Percentiles rank a stretch among this genome's conserved stretches.
Evolutionary conservation across 1,140 invertebrate species (phyloP).

Genomic region (Eriosoma lanigerum): DNA sequence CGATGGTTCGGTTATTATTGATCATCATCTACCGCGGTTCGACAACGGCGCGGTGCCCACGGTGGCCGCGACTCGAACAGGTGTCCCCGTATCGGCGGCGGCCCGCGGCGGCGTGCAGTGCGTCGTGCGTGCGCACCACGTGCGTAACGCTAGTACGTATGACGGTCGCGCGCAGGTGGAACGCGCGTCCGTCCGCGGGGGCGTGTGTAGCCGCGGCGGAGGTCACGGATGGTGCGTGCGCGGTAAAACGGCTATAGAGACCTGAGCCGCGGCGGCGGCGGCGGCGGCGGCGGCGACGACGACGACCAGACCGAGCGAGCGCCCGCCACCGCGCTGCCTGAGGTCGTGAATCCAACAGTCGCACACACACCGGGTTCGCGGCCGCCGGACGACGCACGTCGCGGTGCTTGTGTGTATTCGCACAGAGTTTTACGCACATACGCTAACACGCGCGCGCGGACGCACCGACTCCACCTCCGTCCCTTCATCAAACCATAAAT

Average conservation of each 20-base stretch:
- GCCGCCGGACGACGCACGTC: background rate
- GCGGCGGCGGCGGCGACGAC: no score
- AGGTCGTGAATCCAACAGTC: background rate
- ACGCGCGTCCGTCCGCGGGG: background rate
- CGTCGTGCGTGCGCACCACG: constrained; percentile 38
- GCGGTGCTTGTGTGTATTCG: background rate
- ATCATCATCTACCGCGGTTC: background rate
- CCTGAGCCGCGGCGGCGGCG: no score
- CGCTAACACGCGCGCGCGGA: background rate
- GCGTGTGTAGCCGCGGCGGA: no score
- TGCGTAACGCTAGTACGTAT: background rate
- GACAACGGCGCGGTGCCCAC: background rate
- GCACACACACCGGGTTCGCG: background rate
- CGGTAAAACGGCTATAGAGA: no score
- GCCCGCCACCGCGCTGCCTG: background rate
- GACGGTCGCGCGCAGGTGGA: background rate
- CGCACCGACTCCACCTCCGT: background rate
- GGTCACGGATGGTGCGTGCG: no score
- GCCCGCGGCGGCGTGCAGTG: background rate
- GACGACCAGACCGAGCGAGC: no score
- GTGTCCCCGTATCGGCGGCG: constrained; percentile 19
- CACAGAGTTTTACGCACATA: background rate
- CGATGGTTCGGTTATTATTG: background rate
- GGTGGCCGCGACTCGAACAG: constrained; percentile 28
- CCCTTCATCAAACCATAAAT: no score